Base-by-base conservation (phyloP, 2,113 vertebrate species). In the Sus scrofa region DNA sequence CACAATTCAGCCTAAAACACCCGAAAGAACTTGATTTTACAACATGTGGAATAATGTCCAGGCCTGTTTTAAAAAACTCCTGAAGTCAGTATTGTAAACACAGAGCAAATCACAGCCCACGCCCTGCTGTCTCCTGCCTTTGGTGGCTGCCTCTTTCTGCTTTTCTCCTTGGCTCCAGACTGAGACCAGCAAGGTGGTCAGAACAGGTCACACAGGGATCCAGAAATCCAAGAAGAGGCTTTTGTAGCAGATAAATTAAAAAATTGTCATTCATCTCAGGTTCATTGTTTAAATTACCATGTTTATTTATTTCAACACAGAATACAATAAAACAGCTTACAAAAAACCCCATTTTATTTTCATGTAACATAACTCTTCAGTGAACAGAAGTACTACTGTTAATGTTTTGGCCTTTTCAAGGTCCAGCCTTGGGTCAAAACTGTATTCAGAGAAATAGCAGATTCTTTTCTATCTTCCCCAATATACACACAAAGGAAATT, bases 371-470 rank as follows among this genome's bases (percentile, higher is more conserved):
- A 98, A 97, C 54, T 98, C 98, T 98, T 98, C 98, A 98, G 73
- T 97, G 94, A 98, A 98, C 94, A 98, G 97, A 98, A 98, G 95
- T 93, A 97, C 91, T 97, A 95, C 67, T 96, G 91, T 90, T 98
- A 97, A 97, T 96, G 97, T 98, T 98, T 98, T 98, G 98, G 68
- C 98, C 97, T 82, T 84, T 97, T 97, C 91, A 98, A 99, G 98
- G 98, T 98, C 99, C 99, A 98, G 98, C 98, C 99, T 98, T 95
- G 74, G 97, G 97, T 97, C 98, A 99, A 99, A 99, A 98, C 92
- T 77, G 68, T 92, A 96, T 95, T 97, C 65, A 94, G 93, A 97
- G 97, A 98, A 98, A 93, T n/a, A 98, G 86, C 54, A 97, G 85
- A 97, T 50, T 91, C 95, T 96, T 98, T 88, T 86, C 97, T 98